Evolutionary conservation across 2,113 vertebrate species (phyloP).

Genomic region (Eulacestoma nigropectus): DNA sequence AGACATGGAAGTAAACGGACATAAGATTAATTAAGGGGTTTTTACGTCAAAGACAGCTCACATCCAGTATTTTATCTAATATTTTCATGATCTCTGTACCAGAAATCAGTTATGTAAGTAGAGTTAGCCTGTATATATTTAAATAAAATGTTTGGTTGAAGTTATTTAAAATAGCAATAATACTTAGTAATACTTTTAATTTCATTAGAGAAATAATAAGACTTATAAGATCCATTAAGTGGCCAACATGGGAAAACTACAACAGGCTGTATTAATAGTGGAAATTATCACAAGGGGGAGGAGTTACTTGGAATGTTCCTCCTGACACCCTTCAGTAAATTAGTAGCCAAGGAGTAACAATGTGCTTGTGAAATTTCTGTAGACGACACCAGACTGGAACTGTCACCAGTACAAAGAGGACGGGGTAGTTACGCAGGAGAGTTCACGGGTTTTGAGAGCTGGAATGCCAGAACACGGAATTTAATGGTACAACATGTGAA

Average conservation of each 20-base stretch:
- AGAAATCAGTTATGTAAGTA: neutral
- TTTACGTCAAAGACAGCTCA: neutral
- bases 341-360: neutral
- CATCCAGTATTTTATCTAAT: neutral
- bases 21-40: neutral
- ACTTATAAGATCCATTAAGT: neutral
- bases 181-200: neutral
- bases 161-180: neutral
- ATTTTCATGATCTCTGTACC: neutral
- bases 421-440: neutral
- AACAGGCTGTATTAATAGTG: neutral
- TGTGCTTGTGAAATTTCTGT: neutral
- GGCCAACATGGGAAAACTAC: neutral
- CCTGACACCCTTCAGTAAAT: neutral
- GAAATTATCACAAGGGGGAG: neutral
- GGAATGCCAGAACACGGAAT: neutral
- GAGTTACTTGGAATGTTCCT: neutral
- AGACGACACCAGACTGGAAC: neutral
- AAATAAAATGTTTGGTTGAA: neutral
- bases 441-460: neutral
- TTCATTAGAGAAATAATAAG: neutral
- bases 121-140: neutral
- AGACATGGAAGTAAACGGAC: neutral
- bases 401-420: neutral
- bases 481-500: neutral